These are phyloP conservation scores for Phortica variegata DNA, from an alignment of 1,140 invertebrate species.

Conservation along the genomic window DNA sequence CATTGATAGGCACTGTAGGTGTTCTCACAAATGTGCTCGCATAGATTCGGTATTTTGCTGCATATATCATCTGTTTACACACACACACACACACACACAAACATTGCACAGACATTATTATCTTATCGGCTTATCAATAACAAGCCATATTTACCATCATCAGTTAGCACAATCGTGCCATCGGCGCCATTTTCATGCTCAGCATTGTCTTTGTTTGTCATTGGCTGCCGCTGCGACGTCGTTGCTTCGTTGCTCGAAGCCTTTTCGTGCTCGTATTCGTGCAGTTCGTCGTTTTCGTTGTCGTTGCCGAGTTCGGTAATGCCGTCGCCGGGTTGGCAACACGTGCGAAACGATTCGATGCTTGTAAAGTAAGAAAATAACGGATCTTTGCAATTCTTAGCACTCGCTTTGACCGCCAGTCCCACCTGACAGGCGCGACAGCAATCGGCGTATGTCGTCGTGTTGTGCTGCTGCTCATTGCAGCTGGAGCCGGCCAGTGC, in stretches of 20 bases:
- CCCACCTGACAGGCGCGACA: conserved; percentile 53
- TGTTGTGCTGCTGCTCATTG: conserved; percentile 17
- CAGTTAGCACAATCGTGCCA: conserved; percentile 38
- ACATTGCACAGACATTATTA: too few relatives aligned
- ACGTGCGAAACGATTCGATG: conserved; percentile 43
- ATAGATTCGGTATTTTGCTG: conserved; percentile 64
- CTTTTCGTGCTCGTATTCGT: background rate
- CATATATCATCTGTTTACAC: conserved; percentile 63
- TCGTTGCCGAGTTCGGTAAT: conserved; percentile 1
- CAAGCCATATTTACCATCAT: conserved; percentile 27
- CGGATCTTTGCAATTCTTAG: conserved; percentile 37
- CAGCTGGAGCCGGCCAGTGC: conserved; percentile 37
- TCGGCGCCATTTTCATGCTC: conserved; percentile 11
- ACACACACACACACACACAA: too few relatives aligned
- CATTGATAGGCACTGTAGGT: conserved; percentile 69
- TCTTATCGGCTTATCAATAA: background rate
- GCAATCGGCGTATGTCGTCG: conserved; percentile 31
- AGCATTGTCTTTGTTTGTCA: conserved; percentile 6
- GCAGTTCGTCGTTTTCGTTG: background rate
- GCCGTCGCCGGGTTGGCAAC: too few relatives aligned
- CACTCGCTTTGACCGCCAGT: conserved; percentile 42
- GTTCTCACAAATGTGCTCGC: conserved; percentile 69
- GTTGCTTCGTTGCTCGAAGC: background rate
- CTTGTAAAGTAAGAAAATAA: conserved; percentile 36
- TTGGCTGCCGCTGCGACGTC: background rate